A percentile compares a stretch with the other conserved stretches of the same genome.
phyloP scores from a whole-genome alignment of 2,888 invertebrate species.

The Lagria hirta region DNA sequence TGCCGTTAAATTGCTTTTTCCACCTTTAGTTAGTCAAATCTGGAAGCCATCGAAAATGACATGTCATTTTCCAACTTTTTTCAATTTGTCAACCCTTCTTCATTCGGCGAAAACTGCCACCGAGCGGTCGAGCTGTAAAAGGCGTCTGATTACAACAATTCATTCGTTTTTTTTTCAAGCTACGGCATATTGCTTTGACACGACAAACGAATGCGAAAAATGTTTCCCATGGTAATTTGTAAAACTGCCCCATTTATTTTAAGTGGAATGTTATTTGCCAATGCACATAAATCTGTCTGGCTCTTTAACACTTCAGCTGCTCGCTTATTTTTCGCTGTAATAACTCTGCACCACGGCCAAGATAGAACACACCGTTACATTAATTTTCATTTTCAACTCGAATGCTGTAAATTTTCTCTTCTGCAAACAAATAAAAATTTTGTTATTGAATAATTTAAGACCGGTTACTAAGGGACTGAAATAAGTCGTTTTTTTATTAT shows the following conservation, averaged over 20 bases:
- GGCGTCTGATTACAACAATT: slow-evolving; percentile 19
- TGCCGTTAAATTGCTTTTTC: slow-evolving; percentile 26
- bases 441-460: too few relatives aligned
- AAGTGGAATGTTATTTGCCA: slow-evolving; percentile 37
- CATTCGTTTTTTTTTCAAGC: slow-evolving; percentile 13
- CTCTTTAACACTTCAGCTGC: slow-evolving; percentile 40
- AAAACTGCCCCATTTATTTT: slow-evolving; percentile 38
- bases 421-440: too few relatives aligned
- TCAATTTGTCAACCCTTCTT: slow-evolving; percentile 9
- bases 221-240: slow-evolving; percentile 35
- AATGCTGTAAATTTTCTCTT: slow-evolving; percentile 18
- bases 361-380: slow-evolving; percentile 23
- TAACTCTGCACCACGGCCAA: slow-evolving; percentile 15
- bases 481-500: too few relatives aligned
- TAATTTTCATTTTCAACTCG: slow-evolving; percentile 22
- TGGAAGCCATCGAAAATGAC: background rate
- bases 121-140: slow-evolving; percentile 14
- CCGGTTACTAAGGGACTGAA: too few relatives aligned
- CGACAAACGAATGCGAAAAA: slow-evolving; percentile 18
- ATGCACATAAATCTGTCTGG: slow-evolving; percentile 39
- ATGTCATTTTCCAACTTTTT: slow-evolving; percentile 10
- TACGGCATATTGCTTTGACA: slow-evolving; percentile 14
- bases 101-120: slow-evolving; percentile 16
- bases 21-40: slow-evolving; percentile 17
- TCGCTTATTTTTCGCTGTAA: slow-evolving; percentile 27